A percentile compares a stretch with the other conserved stretches of the same genome.
Conservation (phyloP, 2,888 invertebrate species). For the Cheiracanthium punctorium region DNA sequence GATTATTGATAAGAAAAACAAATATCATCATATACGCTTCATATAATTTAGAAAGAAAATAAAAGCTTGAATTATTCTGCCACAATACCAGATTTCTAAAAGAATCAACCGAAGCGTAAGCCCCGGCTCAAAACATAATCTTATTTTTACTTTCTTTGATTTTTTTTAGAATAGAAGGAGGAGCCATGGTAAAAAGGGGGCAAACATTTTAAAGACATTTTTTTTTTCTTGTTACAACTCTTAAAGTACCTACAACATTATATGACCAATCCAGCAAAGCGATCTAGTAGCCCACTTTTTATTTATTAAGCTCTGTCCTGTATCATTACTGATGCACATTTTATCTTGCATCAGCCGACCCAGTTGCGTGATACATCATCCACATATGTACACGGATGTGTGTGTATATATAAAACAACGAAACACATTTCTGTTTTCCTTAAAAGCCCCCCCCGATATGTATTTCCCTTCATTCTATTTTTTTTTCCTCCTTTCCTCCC, state of each 20-base stretch:
- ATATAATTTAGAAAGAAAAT: no score
- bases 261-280: background rate
- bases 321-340: constrained; percentile 49
- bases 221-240: background rate
- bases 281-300: background rate
- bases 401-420: background rate
- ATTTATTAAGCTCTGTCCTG: background rate
- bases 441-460: background rate
- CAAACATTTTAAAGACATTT: no score
- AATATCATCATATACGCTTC: background rate
- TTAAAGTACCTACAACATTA: background rate
- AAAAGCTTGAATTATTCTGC: background rate
- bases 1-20: no score
- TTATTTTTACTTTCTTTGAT: background rate
- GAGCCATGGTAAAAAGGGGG: no score
- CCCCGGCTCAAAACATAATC: background rate
- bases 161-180: background rate
- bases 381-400: background rate
- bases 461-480: background rate
- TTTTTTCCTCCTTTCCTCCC: background rate
- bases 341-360: constrained; percentile 22
- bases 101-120: background rate
- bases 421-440: constrained; percentile 10
- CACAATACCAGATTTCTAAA: background rate
- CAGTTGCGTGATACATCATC: constrained; percentile 1